Percentiles rank a stretch among this genome's conserved stretches.
phyloP scores from a whole-genome alignment of 2,888 invertebrate genomes.

The Platynereis dumerilii region DNA sequence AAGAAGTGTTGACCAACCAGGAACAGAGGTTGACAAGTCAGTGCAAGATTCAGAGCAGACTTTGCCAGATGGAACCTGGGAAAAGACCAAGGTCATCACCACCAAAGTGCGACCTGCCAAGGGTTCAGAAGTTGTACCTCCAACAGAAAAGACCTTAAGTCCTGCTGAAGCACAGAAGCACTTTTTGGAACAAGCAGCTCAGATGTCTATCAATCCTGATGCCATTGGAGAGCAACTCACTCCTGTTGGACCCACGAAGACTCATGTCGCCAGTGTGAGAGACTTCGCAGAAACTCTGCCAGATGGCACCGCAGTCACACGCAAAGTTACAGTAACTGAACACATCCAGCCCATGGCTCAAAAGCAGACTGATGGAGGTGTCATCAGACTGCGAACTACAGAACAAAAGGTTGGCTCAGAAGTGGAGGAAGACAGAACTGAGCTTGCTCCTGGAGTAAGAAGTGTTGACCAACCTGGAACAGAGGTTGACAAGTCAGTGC shows the following conservation, averaged over 20 bases:
- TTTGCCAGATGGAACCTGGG: constrained; percentile 38
- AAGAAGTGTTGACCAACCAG: constrained; percentile 18
- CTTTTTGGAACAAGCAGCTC: constrained; percentile 18
- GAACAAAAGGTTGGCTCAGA: constrained; percentile 25
- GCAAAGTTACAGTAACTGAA: constrained; percentile 26
- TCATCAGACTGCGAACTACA: constrained; percentile 25
- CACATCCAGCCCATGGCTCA: no score
- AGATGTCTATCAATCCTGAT: constrained; percentile 1
- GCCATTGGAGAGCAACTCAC: constrained; percentile 6
- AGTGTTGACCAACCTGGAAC: constrained; percentile 11
- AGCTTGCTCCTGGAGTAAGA: constrained; percentile 22
- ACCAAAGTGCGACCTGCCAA: constrained; percentile 46
- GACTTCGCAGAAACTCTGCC: constrained; percentile 39
- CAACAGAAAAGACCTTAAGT: constrained; percentile 31
- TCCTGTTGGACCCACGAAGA: constrained; percentile 28
- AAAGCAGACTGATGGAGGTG: no score
- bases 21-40: constrained; percentile 30
- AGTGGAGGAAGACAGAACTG: constrained; percentile 23
- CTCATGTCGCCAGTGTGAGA: constrained; percentile 28
- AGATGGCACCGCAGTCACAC: constrained; percentile 41
- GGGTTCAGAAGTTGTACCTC: constrained; percentile 36
- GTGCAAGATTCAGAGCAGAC: constrained; percentile 39
- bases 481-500: neutral
- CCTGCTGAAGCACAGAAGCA: constrained; percentile 10
- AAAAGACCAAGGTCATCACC: constrained; percentile 44